Evolutionary conservation across 1,140 invertebrate genomes (phyloP).

Genomic region (Steinernema feltiae): DNA sequence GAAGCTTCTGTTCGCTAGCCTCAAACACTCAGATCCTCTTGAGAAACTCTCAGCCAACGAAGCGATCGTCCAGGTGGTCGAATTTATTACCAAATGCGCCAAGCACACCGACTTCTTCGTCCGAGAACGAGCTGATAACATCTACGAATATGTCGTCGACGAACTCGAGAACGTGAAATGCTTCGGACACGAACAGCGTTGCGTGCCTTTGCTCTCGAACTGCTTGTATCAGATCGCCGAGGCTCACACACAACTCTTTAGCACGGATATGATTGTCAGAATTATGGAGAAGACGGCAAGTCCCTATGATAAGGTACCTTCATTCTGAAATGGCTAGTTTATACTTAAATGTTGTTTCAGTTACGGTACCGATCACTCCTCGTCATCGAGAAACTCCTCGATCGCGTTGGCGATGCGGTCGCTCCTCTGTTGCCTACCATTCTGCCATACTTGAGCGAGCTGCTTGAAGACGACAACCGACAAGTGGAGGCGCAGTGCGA

Average conservation of each 20-base stretch:
- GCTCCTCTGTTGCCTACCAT: conserved; percentile 30
- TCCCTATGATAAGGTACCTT: conserved; percentile 14
- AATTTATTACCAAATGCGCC: conserved; percentile 30
- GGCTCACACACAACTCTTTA: not conserved
- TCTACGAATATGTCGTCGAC: conserved; percentile 19
- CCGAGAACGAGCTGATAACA: conserved; percentile 24
- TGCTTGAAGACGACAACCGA: conserved; percentile 30
- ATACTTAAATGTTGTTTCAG: conserved; percentile 4
- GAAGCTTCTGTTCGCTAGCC: not conserved
- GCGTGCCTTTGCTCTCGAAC: conserved; percentile 22
- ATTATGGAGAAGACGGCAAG: conserved; percentile 32
- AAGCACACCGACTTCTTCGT: conserved; percentile 30
- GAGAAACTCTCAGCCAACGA: conserved; percentile 1
- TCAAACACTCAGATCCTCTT: not conserved
- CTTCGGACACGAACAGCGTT: conserved; percentile 30
- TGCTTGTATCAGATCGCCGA: conserved; percentile 17
- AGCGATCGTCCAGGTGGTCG: conserved; percentile 16
- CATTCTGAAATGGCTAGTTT: conserved; percentile 1
- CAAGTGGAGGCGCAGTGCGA: conserved; percentile 37
- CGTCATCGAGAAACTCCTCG: conserved; percentile 25
- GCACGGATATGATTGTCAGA: conserved; percentile 23
- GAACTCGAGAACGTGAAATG: conserved; percentile 34
- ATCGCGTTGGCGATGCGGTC: conserved; percentile 29
- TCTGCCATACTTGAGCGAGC: conserved; percentile 31
- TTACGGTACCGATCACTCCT: conserved; percentile 33